These are phyloP conservation scores for Scotopteryx bipunctaria DNA, from an alignment of 2,888 invertebrate genomes.

Conservation along the genomic window DNA sequence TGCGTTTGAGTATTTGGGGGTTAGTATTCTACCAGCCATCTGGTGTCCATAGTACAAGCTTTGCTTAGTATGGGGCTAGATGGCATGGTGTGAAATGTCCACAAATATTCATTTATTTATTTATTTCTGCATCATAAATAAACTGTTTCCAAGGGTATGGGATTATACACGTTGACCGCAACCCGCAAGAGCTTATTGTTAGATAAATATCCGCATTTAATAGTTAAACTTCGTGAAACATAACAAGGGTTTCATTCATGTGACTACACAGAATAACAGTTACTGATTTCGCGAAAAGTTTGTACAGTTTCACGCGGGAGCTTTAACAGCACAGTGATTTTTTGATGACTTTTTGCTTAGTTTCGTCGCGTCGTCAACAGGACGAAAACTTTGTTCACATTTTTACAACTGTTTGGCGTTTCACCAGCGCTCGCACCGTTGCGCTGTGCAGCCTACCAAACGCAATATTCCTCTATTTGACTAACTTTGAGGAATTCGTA, in stretches of 20 bases:
- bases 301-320: slow-evolving; percentile 62
- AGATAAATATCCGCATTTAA: neutral
- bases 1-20: no score
- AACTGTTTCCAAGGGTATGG: neutral
- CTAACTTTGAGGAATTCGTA: slow-evolving; percentile 15
- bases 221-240: slow-evolving; percentile 14
- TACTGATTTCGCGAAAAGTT: slow-evolving; percentile 58
- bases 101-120: no score
- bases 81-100: no score
- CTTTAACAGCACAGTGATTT: slow-evolving; percentile 63
- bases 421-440: slow-evolving; percentile 10
- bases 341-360: slow-evolving; percentile 54
- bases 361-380: slow-evolving; percentile 42
- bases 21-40: no score
- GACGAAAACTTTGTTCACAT: slow-evolving; percentile 48
- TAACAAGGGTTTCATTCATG: slow-evolving; percentile 22
- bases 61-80: no score
- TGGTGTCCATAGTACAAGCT: no score
- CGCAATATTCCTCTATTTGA: slow-evolving; percentile 19
- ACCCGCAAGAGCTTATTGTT: neutral
- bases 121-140: neutral
- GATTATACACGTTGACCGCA: neutral
- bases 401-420: slow-evolving; percentile 46
- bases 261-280: slow-evolving; percentile 37
- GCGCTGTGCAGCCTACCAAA: slow-evolving; percentile 16